phyloP scores from a whole-genome alignment of 2,113 vertebrate species.

The Lipotes vexillifer region DNA sequence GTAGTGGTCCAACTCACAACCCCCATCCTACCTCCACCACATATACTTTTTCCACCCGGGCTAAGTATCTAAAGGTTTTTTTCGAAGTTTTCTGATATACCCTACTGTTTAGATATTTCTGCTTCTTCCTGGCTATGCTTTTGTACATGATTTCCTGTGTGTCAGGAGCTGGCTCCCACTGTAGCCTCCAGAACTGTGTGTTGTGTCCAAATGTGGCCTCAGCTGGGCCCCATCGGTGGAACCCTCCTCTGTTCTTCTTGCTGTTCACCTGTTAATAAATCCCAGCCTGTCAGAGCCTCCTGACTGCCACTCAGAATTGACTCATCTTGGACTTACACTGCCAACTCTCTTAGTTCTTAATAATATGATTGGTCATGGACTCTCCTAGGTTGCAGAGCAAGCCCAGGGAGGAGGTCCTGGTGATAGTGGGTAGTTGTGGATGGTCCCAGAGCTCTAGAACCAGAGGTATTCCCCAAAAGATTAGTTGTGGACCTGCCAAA shows the following conservation, averaged over 20 bases:
- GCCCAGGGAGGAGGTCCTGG: no score
- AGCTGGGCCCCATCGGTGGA: rapidly evolving
- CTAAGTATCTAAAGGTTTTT: neutral
- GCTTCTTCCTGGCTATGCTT: neutral
- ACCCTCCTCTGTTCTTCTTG: neutral
- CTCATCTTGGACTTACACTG: neutral
- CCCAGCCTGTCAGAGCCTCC: neutral
- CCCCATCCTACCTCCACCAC: neutral
- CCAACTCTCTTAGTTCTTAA: neutral
- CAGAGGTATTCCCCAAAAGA: neutral
- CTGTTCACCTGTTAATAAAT: neutral
- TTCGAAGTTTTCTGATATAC: neutral
- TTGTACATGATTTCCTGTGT: neutral
- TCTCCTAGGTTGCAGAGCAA: neutral
- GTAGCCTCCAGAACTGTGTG: no score
- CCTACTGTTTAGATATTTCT: neutral
- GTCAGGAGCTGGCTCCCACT: neutral
- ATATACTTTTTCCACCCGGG: neutral
- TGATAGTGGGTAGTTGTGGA: neutral
- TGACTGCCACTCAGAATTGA: neutral
- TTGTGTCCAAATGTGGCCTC: neutral
- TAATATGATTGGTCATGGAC: no score
- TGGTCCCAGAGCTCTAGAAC: neutral
- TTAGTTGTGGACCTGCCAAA: neutral
- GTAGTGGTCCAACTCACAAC: no score